Conservation (phyloP, 23 tunicate genomes). For the Halocynthia roretzi region DNA sequence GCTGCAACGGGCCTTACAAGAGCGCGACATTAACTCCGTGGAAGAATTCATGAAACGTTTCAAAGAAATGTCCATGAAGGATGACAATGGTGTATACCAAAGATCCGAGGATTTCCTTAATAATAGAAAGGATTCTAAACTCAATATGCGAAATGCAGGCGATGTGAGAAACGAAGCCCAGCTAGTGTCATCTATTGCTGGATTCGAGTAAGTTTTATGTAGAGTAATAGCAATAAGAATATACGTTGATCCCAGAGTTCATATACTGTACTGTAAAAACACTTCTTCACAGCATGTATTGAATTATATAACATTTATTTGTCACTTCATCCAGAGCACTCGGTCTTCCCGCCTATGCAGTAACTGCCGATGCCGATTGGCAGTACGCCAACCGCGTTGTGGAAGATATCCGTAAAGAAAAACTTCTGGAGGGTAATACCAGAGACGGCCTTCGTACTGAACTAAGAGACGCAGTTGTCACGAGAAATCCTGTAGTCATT, state of each 20-base stretch:
- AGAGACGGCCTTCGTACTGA: conserved; percentile 26
- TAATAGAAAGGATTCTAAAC: conserved; percentile 3
- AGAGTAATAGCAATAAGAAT: neutral
- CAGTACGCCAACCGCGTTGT: conserved; percentile 28
- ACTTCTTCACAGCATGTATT: no score
- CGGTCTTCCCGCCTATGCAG: conserved; percentile 24
- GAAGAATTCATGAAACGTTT: conserved; percentile 44
- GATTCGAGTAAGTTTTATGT: conserved; percentile 28
- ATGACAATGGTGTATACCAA: conserved; percentile 46
- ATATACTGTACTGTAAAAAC: neutral
- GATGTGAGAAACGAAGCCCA: conserved; percentile 23
- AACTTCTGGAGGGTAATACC: conserved; percentile 37
- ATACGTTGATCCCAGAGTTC: neutral
- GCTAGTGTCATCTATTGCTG: conserved; percentile 29
- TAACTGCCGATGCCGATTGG: conserved; percentile 11
- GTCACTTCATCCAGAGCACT: conserved; percentile 15
- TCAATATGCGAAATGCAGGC: conserved; percentile 26
- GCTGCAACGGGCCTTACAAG: conserved; percentile 25
- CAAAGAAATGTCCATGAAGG: conserved; percentile 50
- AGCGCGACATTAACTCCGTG: conserved; percentile 40
- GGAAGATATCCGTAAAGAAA: conserved; percentile 24
- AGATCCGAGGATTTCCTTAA: conserved; percentile 20
- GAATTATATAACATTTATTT: no score
- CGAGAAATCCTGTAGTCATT: conserved; percentile 23
- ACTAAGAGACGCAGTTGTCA: conserved; percentile 33